Evolutionary conservation across 2,113 vertebrate species (phyloP), one percentile per base, ranked within the genome.

Genomic region (Malurus melanocephalus): DNA sequence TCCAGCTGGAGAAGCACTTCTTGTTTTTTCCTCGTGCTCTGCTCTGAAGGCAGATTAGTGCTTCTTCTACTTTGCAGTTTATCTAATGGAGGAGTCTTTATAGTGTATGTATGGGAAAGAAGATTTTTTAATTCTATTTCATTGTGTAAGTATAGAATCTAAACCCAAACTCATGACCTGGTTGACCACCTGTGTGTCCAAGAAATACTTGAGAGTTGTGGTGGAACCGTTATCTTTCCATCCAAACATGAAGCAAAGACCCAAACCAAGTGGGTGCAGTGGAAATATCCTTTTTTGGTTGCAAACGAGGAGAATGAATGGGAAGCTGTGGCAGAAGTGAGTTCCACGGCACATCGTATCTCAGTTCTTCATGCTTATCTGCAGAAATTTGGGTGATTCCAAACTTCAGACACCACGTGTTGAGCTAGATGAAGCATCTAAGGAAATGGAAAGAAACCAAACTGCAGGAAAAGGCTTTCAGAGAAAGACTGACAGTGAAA

Each of bases 61-160:
- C 73, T 19, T 35, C 35, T 90, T 94, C 93, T 94, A 65, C 93
- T 97, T 60, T 68, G 90, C 26, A 95, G 82, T 45, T 96, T 96
- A 85, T 77, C 45, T 83, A 62, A 83, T 45, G 98, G 98, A 73
- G 99, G 98, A 71, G 98, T 99, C 90, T 96, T 98, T 88, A 99
- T 96, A 96, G 96, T 96, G 67, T 98, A 99, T 26, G 97, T 97
- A 99, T 99, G 89, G 48, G 33, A 92, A 91, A 86, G 12, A 86
- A 92, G 77, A 61, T 15, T 15, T 33, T 24, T 55, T 11, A 6
- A 33, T 55, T 32, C 0, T 42, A 24, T 68, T 90, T 90, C 33
- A 62, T 49, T 38, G 38, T 17, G 6, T 56, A 42, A 60, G 45
- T 27, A 28, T 0, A 67, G 51, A 86, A 68, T 22, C 24, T n/a